Conservation (phyloP, 1,140 invertebrate species). For the Sitodiplosis mosellana region DNA sequence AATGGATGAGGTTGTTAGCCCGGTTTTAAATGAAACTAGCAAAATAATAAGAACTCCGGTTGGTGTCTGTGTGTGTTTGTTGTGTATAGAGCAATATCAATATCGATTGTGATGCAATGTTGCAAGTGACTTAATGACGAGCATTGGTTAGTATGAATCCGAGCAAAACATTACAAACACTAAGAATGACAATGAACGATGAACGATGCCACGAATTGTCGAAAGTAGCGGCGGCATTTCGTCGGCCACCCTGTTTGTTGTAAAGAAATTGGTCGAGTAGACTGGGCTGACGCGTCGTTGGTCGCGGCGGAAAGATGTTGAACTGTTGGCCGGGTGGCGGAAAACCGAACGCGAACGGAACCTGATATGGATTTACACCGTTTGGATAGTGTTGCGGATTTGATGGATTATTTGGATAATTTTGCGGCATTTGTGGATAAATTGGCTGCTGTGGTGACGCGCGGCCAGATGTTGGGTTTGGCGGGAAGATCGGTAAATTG, state of each 20-base stretch:
- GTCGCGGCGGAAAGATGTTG: background rate
- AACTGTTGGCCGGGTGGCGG: background rate
- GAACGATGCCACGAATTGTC: too few relatives aligned
- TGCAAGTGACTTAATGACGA: too few relatives aligned
- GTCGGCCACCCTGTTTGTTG: slow-evolving; percentile 1
- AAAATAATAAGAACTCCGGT: too few relatives aligned
- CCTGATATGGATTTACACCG: slow-evolving; percentile 9
- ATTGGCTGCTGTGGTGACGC: slow-evolving; percentile 16
- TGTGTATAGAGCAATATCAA: too few relatives aligned
- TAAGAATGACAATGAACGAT: too few relatives aligned
- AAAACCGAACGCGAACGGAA: slow-evolving; percentile 1
- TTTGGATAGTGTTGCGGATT: slow-evolving; percentile 24
- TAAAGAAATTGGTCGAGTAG: slow-evolving; percentile 3
- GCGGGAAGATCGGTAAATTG: slow-evolving; percentile 14
- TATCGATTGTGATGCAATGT: too few relatives aligned
- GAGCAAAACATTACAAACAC: too few relatives aligned
- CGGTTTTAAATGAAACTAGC: too few relatives aligned
- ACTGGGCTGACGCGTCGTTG: background rate
- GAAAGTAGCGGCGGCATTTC: background rate
- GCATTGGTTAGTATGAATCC: too few relatives aligned
- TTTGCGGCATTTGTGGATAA: slow-evolving; percentile 21
- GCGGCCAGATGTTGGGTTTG: slow-evolving; percentile 17
- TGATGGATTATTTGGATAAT: slow-evolving; percentile 18
- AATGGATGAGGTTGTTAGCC: too few relatives aligned
- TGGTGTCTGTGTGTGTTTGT: too few relatives aligned